Evolutionary conservation across 2,113 vertebrate genomes (phyloP).

Genomic region (Cygnus buccinator): DNA sequence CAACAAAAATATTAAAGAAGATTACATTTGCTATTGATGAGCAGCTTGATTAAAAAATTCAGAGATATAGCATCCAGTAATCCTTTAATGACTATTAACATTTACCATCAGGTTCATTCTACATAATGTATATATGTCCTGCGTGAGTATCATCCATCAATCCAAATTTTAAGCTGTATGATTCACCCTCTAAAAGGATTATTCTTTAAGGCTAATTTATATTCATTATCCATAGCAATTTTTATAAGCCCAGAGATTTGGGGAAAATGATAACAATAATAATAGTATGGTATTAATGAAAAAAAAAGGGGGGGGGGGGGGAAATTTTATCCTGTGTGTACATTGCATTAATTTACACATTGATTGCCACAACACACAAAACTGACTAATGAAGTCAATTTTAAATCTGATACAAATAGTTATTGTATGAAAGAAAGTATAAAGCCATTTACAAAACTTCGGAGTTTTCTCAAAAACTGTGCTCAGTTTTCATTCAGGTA

Average conservation of each 20-base stretch:
- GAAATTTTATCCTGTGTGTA: not conserved
- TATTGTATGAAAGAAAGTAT: not conserved
- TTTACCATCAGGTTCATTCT: not conserved
- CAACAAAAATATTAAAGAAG: not conserved
- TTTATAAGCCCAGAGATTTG: not conserved
- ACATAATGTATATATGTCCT: not conserved
- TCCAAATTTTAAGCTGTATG: not conserved
- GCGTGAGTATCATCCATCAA: not conserved
- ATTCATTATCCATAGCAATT: not conserved
- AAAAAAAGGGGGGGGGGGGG: not conserved
- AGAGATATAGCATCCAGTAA: not conserved
- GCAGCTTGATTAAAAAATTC: not conserved
- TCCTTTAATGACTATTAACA: not conserved
- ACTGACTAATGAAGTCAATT: not conserved
- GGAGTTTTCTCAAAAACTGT: not conserved
- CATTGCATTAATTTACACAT: not conserved
- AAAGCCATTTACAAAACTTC: not conserved
- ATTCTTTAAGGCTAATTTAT: not conserved
- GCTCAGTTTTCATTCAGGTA: conserved; percentile 1
- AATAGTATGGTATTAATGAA: not conserved
- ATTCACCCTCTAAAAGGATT: not conserved
- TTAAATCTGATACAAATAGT: not conserved
- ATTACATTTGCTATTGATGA: not conserved
- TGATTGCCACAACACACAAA: not conserved
- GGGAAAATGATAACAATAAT: not conserved